Evolutionary conservation across 2,113 vertebrate species (phyloP), one percentile per base, ranked within the genome.

Genomic region (human (Homo sapiens)): DNA sequence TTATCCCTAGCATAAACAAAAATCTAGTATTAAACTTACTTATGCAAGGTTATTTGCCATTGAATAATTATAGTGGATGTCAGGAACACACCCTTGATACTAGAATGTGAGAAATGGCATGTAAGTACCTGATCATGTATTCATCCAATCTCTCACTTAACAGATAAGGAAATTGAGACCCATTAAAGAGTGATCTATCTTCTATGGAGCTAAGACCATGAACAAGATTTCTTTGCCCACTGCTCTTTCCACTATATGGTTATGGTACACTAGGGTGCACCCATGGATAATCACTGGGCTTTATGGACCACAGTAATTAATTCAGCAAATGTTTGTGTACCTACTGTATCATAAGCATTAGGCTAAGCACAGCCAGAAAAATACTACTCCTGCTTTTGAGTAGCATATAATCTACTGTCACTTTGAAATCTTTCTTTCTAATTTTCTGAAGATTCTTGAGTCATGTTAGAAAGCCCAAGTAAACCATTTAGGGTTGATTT

Each of bases 361-460:
- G 23, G 64, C n/a, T 89, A 78, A 35, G 2, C 18, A 22, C 43
- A 25, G 64, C 22, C 57, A 91, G 48, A 72, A 88, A 85, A 90
- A 43, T 20, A 35, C 0, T 52, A 32, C 35, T 73, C 25, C 35
- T 68, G 18, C 35, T 97, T 91, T 87, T 93, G 30, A 64, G 70
- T 73, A 81, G 6, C 14, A 35, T 79, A 2, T 83, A 86, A 70
- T 50, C 17, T 70, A 16, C 8, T 70, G 14, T 78, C 55, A 82
- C 73, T 90, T 76, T 94, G 48, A 84, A 95, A 70, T 95, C 7
- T n/a, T 38, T 72, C n/a, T 57, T 83, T 38, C 38, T 89, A 38
- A 95, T 40, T 93, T 94, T 96, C 50, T 90, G 23, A 97, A 97
- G n/a, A 81, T 23, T 40, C n/a, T 84, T 73, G 30, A 93, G 32